A percentile compares a stretch with the other conserved stretches of the same genome.
Conservation (phyloP, 2,888 invertebrate genomes). For the Eugnorisma glareosa region DNA sequence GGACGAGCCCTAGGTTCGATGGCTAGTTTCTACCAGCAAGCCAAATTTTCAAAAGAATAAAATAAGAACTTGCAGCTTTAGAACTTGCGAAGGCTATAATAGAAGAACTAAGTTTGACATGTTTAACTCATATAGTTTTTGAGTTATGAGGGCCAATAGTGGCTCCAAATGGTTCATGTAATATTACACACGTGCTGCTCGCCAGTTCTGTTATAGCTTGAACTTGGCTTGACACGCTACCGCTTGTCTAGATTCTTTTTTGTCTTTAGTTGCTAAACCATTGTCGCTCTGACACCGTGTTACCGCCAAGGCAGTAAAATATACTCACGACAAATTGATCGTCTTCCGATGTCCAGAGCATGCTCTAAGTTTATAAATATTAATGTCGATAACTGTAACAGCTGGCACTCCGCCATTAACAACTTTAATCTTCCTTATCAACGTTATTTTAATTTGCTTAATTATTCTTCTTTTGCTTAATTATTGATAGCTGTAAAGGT, state of each 20-base stretch:
- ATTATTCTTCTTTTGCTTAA: slow-evolving; percentile 31
- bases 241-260: background rate
- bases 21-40: too few species aligned
- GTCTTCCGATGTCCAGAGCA: slow-evolving; percentile 14
- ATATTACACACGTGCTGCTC: too few species aligned
- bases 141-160: too few species aligned
- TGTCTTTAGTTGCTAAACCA: background rate
- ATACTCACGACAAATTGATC: slow-evolving; percentile 33
- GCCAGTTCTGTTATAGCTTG: too few species aligned
- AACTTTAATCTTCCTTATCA: slow-evolving; percentile 12
- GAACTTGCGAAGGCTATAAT: too few species aligned
- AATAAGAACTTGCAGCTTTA: too few species aligned
- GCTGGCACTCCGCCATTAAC: background rate
- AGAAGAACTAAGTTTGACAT: too few species aligned
- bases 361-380: slow-evolving; percentile 36
- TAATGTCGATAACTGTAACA: slow-evolving; percentile 27
- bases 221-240: too few species aligned
- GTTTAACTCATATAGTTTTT: too few species aligned
- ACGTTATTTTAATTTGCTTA: slow-evolving; percentile 20
- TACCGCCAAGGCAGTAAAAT: background rate
- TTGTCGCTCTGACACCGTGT: background rate
- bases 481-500: slow-evolving; percentile 28
- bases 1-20: too few species aligned
- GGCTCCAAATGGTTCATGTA: too few species aligned
- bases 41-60: too few species aligned